Base-by-base conservation (phyloP, 2,113 vertebrate genomes). In the Macaca nemestrina region DNA sequence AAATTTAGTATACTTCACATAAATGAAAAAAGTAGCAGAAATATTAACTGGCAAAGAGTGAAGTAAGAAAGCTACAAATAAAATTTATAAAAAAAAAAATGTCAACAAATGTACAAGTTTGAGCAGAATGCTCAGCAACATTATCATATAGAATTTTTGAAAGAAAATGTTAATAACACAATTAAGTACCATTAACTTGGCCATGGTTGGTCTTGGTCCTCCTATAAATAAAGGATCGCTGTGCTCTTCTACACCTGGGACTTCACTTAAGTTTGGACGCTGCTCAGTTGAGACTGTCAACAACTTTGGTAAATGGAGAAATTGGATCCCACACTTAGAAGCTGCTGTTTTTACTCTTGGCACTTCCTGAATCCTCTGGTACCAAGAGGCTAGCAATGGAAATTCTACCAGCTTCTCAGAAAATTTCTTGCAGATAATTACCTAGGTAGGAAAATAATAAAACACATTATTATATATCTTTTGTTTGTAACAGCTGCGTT, bases 131-230 rank as follows among this genome's bases (percentile, higher is more conserved):
- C 35, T 52, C 7, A 67, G 20, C n/a, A 82, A 93, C 7, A 79
- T 35, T 76, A 75, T 72, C 64, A 88, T 23, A 40, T 25, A 45
- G 5, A 96, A 84, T 22, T 89, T 92, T 76, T 70, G 76, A 94
- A 84, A 88, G 17, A 96, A 95, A 87, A 92, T 50, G n/a, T 59
- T 43, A 82, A 79, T 43, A n/a, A 89, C 95, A 96, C 68, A 48
- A 50, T 93, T 89, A 96, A 81, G 98, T 99, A 99, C 99, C 99
- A 99, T 99, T 92, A 99, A 99, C 94, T 99, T 99, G 73, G 99
- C 99, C 98, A 99, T 99, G 40, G 99, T 99, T 96, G 99, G 99
- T 96, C 99, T 99, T 22, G 99, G 99, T 81, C 99, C 99, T 82
- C 99, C 99, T 52, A 99, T 97, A 97, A 99, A 99, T 50, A 98